Base-by-base conservation (phyloP, 2,797 vertebrate genomes). In the Gila robusta region DNA sequence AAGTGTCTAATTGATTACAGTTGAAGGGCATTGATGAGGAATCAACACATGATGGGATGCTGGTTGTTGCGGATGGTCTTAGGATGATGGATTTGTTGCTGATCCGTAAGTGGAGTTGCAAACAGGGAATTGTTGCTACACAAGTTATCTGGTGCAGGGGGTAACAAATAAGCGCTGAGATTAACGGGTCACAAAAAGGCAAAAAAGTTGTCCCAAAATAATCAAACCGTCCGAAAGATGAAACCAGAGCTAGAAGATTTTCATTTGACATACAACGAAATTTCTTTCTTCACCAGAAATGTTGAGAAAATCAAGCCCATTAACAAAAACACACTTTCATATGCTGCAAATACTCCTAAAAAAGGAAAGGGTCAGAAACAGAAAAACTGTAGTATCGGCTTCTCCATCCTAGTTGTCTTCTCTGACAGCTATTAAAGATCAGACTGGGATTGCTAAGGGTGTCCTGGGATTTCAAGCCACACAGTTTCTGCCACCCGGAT, bases 401-500 rank as follows among this genome's bases (percentile, higher is more conserved):
- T 80, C 70, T 72, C 66, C 47, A 86, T 88, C 59, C 49, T 62
- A 39, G 23, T 32, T 82, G 77, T 89, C 28, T 26, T 79, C 47
- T 19, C 54, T 41, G 21, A 72, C 37, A 74, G 70, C 39, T 47
- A 56, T 28, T 17, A 37, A 86, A 78, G n/a, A 44, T 62, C 59
- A 80, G 62, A 56, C 19, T 70, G 49, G 56, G 56, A 81, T n/a
- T 59, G 47, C 49, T 84, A 59, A 35, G 11, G 47, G 77, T 79
- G 70, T 74, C 73, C 41, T 64, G 79, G 44, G 19, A 88, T 86
- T 88, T 81, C 44, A 73, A 86, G 82, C 21, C 79, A 69, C 47
- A 44, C 23, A 14, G 59, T 28, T 56, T 59, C 62, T 79, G 88
- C 70, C 79, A 86, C 37, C 39, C 73, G 19, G 72, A 84, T 52